Conservation (phyloP, 2,888 invertebrate species). For the Blomia tropicalis region DNA sequence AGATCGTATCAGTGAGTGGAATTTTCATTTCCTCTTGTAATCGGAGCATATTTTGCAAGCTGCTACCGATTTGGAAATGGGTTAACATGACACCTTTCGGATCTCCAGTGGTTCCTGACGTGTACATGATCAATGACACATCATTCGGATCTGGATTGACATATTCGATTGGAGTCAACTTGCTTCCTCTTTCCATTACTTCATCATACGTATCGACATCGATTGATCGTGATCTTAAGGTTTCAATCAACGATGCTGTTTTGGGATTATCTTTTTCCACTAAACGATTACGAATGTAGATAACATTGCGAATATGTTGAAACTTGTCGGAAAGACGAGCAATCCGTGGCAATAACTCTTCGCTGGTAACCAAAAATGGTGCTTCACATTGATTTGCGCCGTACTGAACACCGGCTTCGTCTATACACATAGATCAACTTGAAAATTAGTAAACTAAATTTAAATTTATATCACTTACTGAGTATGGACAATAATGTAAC, state of each 20-base stretch:
- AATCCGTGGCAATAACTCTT: conserved; percentile 16
- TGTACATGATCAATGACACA: conserved; percentile 48
- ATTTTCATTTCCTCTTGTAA: not conserved
- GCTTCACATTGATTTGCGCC: conserved; percentile 20
- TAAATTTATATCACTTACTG: conserved; percentile 2
- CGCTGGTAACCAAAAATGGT: conserved; percentile 4
- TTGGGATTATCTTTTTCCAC: not conserved
- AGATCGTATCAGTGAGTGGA: conserved; percentile 32
- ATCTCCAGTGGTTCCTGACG: conserved; percentile 49
- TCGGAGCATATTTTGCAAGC: conserved; percentile 28
- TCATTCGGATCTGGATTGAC: conserved; percentile 49
- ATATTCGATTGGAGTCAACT: not conserved
- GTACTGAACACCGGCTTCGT: conserved; percentile 17
- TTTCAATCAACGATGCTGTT: not conserved
- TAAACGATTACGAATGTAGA: conserved; percentile 3
- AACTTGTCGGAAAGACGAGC: not conserved
- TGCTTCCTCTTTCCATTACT: not conserved
- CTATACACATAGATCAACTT: not conserved
- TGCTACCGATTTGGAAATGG: conserved; percentile 27
- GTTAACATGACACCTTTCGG: conserved; percentile 34
- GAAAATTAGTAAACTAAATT: not conserved
- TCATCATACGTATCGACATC: conserved; percentile 4
- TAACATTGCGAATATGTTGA: conserved; percentile 2
- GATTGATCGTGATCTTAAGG: not conserved
- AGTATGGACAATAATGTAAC: conserved; percentile 20